Percentiles rank a stretch among this genome's conserved stretches.
Conservation (phyloP, 2,888 invertebrate genomes). For the Scaptomyza tumidula region DNA sequence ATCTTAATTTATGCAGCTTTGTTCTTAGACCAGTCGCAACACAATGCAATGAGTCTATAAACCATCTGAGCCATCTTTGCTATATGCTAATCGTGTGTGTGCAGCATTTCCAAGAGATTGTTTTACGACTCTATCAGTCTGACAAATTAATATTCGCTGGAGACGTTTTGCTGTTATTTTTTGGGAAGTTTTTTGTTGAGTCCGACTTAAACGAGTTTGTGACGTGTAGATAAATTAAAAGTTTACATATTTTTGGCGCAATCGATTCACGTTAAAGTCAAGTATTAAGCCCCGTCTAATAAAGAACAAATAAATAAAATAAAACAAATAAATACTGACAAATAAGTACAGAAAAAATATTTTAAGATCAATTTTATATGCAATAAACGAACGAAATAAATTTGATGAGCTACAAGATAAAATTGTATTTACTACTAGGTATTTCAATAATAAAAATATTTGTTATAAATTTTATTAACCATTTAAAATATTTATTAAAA, state of each 20-base stretch:
- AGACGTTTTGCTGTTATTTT: background rate
- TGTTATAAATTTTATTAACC: too few species aligned
- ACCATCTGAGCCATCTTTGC: slow-evolving; percentile 1
- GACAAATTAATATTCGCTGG: slow-evolving; percentile 35
- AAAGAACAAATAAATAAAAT: background rate
- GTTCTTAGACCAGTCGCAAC: slow-evolving; percentile 35
- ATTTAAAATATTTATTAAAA: too few species aligned
- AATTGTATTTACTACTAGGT: too few species aligned
- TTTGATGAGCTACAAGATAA: too few species aligned
- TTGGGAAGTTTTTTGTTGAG: slow-evolving; percentile 3
- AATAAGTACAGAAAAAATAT: too few species aligned
- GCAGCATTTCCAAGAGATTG: slow-evolving; percentile 56
- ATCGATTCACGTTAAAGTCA: background rate
- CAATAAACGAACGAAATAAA: too few species aligned
- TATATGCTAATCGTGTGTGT: slow-evolving; percentile 63
- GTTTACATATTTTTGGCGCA: slow-evolving; percentile 26
- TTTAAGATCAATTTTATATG: too few species aligned
- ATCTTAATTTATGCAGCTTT: slow-evolving; percentile 69
- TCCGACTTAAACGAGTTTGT: slow-evolving; percentile 59
- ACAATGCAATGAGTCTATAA: slow-evolving; percentile 33
- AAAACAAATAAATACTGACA: too few species aligned
- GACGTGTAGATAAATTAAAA: slow-evolving; percentile 57
- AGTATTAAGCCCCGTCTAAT: background rate
- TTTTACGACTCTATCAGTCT: slow-evolving; percentile 31
- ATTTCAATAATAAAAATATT: background rate